Conservation (phyloP, 2,797 vertebrate genomes). For the Catamblyrhynchus diadema region DNA sequence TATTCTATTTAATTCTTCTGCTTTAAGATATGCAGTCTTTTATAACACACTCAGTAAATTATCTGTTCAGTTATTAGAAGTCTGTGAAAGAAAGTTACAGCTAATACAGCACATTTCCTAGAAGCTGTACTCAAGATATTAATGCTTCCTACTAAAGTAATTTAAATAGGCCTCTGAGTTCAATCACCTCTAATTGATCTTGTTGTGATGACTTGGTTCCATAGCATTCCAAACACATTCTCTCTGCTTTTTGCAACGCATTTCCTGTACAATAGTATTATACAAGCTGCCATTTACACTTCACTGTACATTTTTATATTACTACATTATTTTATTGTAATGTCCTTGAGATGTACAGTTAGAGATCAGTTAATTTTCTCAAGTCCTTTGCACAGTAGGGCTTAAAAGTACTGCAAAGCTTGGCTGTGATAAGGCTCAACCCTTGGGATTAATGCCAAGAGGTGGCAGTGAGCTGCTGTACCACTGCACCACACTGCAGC, state of each 20-base stretch:
- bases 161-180: slow-evolving; percentile 20
- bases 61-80: background rate
- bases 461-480: slow-evolving; percentile 29
- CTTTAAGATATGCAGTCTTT: slow-evolving; percentile 1
- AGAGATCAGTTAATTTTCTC: background rate
- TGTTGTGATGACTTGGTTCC: background rate
- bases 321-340: background rate
- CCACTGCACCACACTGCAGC: slow-evolving; percentile 58
- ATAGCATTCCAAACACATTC: background rate
- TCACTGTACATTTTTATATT: background rate
- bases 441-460: slow-evolving; percentile 32
- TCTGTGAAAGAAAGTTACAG: slow-evolving; percentile 2
- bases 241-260: background rate
- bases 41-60: background rate
- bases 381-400: background rate
- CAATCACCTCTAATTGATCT: slow-evolving; percentile 37
- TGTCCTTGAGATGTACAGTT: slow-evolving; percentile 12
- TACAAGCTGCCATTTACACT: background rate
- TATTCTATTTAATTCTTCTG: slow-evolving; percentile 15
- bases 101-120: background rate
- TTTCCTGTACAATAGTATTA: background rate
- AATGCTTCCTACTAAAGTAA: background rate
- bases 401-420: background rate
- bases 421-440: background rate
- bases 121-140: background rate